Base-by-base conservation (phyloP, 2,113 vertebrate genomes). In the Labeo rohita region DNA sequence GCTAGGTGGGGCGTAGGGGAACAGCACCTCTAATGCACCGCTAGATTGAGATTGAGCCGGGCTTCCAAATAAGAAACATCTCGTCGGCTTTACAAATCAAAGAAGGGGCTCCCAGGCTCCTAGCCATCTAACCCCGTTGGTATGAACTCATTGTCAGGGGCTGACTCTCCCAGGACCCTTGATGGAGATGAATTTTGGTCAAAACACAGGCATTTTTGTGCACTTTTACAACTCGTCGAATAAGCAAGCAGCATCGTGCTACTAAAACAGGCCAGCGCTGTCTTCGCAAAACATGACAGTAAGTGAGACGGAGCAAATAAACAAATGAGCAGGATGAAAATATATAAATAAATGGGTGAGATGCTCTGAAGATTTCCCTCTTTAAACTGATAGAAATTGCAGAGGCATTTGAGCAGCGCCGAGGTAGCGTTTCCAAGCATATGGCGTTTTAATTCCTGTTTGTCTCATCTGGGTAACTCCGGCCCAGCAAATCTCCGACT, bases 391-490 rank as follows among this genome's bases (percentile, higher is more conserved):
- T 92, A 93, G 93, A 92, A 95, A 95, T 93, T 93, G 92, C 92
- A 90, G 92, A 90, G 93, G 93, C 92, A 91, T 94, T 94, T 93
- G 93, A 95, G 93, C 92, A 92, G 90, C 66, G 54, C 87, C 84
- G 89, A 92, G 92, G 93, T 92, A 91, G 90, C 90, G 89, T 93
- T 93, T 84, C 93, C 88, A 90, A 95, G 93, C 95, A 96, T 96
- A 95, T 95, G 95, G 95, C 88, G 88, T 94, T 95, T 95, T 95
- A 95, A 96, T 95, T 95, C 93, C 91, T 93, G 91, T 92, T 91
- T 91, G 95, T 96, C 94, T 96, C 95, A 94, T 95, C 95, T 95
- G 94, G 94, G 91, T 95, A 94, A 92, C 92, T 95, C 92, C 36
- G 88, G 92, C 92, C 93, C 88, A 70, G 79, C 78, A 87, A 94